Conservation (phyloP, 2,797 vertebrate species). For the Dryobates pubescens region DNA sequence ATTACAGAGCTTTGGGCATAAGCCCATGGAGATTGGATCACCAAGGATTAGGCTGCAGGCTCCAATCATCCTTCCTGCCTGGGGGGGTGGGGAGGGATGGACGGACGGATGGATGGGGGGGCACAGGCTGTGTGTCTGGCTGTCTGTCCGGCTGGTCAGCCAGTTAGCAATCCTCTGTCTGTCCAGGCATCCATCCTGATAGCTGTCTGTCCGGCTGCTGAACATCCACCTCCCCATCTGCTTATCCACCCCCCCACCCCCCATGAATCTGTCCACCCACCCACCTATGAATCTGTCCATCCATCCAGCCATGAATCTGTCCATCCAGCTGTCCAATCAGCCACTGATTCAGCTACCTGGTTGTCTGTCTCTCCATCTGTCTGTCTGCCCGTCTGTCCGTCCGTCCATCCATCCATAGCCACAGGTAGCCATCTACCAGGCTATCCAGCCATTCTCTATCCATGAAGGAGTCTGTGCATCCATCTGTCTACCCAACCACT, state of each 20-base stretch:
- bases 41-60: conserved; percentile 40
- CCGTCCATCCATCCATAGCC: background rate
- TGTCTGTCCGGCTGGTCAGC: no score
- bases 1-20: conserved; percentile 18
- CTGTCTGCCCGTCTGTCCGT: background rate
- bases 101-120: no score
- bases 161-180: background rate
- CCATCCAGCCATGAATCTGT: no score
- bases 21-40: conserved; percentile 45
- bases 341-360: no score
- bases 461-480: no score
- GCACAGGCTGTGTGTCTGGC: background rate
- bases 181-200: rapidly evolving
- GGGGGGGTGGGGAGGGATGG: background rate
- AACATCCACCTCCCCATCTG: background rate
- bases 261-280: no score
- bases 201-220: background rate
- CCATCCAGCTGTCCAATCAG: background rate
- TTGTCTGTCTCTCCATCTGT: background rate
- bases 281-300: background rate
- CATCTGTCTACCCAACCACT: no score
- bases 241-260: rapidly evolving
- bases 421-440: background rate
- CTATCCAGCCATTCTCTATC: no score
- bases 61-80: background rate